phyloP scores from a whole-genome alignment of 2,113 vertebrate genomes.

The Delphinus delphis region DNA sequence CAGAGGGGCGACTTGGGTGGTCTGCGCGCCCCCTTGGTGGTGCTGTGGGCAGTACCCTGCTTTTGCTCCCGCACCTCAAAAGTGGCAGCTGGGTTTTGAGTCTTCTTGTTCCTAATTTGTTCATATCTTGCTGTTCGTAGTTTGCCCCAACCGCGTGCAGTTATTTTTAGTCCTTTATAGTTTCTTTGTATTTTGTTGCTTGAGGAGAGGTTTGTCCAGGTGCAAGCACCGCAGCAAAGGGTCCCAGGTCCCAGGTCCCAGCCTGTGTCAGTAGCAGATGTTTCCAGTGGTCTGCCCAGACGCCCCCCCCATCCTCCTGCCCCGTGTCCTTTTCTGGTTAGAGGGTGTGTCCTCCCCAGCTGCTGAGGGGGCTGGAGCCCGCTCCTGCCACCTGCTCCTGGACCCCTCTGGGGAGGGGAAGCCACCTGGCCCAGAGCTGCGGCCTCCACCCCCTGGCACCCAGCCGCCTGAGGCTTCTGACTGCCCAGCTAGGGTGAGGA shows the following conservation, averaged over 20 bases:
- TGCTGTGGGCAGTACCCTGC: too few relatives aligned
- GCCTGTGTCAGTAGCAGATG: not conserved
- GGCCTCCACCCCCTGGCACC: not conserved
- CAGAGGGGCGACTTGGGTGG: too few relatives aligned
- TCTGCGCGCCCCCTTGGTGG: too few relatives aligned
- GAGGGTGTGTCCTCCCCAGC: not conserved
- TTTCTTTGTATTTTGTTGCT: too few relatives aligned
- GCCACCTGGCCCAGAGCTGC: not conserved
- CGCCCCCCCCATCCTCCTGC: too few relatives aligned
- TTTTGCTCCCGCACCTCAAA: too few relatives aligned
- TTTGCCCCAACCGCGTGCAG: too few relatives aligned
- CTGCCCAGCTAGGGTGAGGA: not conserved
- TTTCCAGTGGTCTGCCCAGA: not conserved
- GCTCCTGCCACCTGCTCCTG: not conserved
- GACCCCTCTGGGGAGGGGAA: not conserved
- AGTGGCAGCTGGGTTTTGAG: too few relatives aligned
- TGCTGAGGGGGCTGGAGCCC: not conserved
- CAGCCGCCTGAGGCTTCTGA: not conserved
- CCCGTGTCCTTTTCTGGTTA: not conserved
- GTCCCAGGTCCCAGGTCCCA: not conserved
- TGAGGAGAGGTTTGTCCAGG: too few relatives aligned
- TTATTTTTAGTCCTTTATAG: too few relatives aligned
- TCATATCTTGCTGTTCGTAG: too few relatives aligned
- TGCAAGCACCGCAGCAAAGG: not conserved
- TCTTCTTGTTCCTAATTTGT: too few relatives aligned